A percentile compares a stretch with the other conserved stretches of the same genome.
phyloP scores from a whole-genome alignment of 2,797 vertebrate genomes.

The Morus bassanus region DNA sequence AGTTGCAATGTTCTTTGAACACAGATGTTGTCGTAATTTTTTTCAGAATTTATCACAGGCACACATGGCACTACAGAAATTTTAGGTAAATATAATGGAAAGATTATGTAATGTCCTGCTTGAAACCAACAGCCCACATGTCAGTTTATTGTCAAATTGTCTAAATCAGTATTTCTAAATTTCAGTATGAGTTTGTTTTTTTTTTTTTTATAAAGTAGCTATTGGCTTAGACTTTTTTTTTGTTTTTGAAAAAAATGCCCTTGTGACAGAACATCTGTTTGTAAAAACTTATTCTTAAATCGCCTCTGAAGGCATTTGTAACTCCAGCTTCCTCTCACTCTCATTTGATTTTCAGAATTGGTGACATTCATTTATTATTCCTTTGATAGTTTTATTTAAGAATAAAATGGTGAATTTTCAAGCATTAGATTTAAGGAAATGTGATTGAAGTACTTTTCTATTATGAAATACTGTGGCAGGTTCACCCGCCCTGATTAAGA shows the following conservation, averaged over 20 bases:
- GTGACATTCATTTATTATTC: neutral
- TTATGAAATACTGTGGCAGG: neutral
- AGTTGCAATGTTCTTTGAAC: neutral
- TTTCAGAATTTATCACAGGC: neutral
- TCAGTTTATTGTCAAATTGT: neutral
- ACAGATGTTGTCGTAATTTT: neutral
- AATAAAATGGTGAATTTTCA: constrained; percentile 41
- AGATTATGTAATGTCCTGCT: neutral
- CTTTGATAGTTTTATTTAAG: neutral
- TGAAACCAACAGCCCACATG: neutral
- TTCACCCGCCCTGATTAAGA: too few relatives aligned
- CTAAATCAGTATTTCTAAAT: neutral
- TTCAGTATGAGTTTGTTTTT: neutral
- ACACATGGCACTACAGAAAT: neutral
- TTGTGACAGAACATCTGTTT: neutral
- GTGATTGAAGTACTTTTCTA: neutral
- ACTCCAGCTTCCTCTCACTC: neutral
- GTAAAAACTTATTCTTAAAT: neutral
- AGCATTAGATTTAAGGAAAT: neutral
- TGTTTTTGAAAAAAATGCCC: too few relatives aligned
- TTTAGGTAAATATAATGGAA: neutral
- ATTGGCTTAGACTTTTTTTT: neutral
- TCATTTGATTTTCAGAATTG: constrained; percentile 14
- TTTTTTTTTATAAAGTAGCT: neutral
- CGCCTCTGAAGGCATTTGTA: neutral